These are phyloP conservation scores for Mastacembelus armatus DNA, from an alignment of 2,797 vertebrate genomes.

Conservation along the genomic window DNA sequence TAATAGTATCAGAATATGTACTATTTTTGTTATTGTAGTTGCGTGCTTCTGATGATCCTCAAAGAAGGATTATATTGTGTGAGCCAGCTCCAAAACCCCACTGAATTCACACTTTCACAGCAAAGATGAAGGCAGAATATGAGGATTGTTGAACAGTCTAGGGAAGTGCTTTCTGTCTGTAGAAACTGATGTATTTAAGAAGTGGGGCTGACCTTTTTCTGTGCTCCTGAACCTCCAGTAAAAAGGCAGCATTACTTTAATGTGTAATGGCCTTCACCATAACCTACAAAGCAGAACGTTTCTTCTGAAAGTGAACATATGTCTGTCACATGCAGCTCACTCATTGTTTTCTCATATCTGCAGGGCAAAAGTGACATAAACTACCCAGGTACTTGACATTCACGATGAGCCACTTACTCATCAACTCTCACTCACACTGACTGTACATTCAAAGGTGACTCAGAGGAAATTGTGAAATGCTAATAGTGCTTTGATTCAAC, in stretches of 20 bases:
- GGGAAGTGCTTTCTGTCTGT: slow-evolving; percentile 36
- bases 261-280: slow-evolving; percentile 48
- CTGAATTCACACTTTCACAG: slow-evolving; percentile 76
- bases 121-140: too few relatives aligned
- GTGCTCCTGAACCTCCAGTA: slow-evolving; percentile 21
- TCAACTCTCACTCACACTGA: slow-evolving; percentile 25
- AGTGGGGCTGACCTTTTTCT: slow-evolving; percentile 55
- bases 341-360: slow-evolving; percentile 2
- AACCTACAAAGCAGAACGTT: slow-evolving; percentile 64
- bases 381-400: neutral
- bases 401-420: slow-evolving; percentile 55
- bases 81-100: slow-evolving; percentile 26
- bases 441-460: slow-evolving; percentile 46
- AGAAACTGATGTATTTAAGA: slow-evolving; percentile 50
- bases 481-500: neutral
- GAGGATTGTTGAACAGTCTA: slow-evolving; percentile 53
- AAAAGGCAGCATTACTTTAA: slow-evolving; percentile 48
- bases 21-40: slow-evolving; percentile 72
- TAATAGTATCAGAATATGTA: slow-evolving; percentile 49
- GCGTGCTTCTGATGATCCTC: slow-evolving; percentile 63
- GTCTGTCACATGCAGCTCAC: neutral
- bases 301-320: neutral
- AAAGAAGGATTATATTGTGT: slow-evolving; percentile 60
- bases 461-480: slow-evolving; percentile 44
- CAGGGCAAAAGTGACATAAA: slow-evolving; percentile 4